Evolutionary conservation across 2,888 invertebrate species (phyloP), one percentile per base, ranked within the genome.

Genomic region (Helobdella robusta): DNA sequence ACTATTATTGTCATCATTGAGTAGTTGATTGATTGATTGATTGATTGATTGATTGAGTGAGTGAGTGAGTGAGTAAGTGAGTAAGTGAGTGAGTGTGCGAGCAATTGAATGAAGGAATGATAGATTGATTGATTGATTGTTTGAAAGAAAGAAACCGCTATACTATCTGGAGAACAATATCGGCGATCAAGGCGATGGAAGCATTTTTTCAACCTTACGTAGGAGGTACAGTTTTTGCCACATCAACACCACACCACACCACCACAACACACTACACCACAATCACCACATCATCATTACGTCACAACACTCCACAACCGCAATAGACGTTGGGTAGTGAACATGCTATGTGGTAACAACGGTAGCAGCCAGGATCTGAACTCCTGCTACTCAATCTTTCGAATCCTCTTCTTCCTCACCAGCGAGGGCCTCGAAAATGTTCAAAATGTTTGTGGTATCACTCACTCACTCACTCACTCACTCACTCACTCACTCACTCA

Each of bases 91-190:
- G n/a, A n/a, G n/a, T n/a, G n/a, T n/a, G n/a, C n/a, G n/a, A n/a
- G n/a, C n/a, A n/a, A n/a, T n/a, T n/a, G n/a, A n/a, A n/a, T n/a
- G n/a, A n/a, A 44, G 11, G 18, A 15, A 44, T 44, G 18, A 15
- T 44, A 18, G 18, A 44, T 44, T 44, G 11, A 15, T 44, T 44
- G 11, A 15, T 52, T 52, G 11, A 18, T 52, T 11, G 11, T 23
- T 52, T 52, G 63, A 5, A 66, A 73, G 85, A 77, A 83, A 83
- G 23, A 89, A 89, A 76, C 88, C 89, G 0, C 84, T 87, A 68
- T 84, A 86, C 71, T 89, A 89, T 74, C 79, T 92, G 3, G 85
- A 87, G 0, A 86, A 85, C 78, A 78, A 92, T n/a, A 79, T 92
- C 3, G 89, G 89, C 0, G 87, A 91, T 77, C 91, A 93, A 78